phyloP scores from a whole-genome alignment of 1,140 invertebrate species.

The Branchinecta lindahli region DNA sequence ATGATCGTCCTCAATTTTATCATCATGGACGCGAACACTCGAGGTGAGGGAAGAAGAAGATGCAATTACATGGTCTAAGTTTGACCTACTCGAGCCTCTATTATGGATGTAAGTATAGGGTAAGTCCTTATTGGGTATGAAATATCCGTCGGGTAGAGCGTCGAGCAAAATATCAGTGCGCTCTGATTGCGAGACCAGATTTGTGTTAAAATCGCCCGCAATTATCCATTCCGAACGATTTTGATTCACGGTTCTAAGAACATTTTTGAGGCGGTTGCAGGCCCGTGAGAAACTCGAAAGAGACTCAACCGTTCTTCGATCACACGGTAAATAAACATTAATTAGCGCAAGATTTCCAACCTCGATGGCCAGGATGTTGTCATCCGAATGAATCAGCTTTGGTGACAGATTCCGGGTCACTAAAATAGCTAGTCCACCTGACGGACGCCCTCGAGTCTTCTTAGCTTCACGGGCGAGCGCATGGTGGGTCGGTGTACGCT shows the following conservation, averaged over 20 bases:
- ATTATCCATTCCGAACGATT: neutral
- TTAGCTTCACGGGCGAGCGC: conserved; percentile 1
- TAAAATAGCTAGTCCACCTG: neutral
- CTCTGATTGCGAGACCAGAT: neutral
- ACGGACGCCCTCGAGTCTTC: neutral
- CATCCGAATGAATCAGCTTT: neutral
- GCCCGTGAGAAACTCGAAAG: neutral
- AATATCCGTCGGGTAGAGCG: neutral
- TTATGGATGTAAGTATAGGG: conserved; percentile 1
- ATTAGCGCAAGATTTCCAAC: neutral
- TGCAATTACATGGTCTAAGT: conserved; percentile 4
- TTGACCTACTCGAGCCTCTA: neutral
- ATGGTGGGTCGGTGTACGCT: neutral
- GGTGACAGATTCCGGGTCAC: neutral
- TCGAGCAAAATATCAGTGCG: neutral
- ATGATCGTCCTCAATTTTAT: conserved; percentile 1
- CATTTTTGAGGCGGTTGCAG: neutral
- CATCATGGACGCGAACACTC: neutral
- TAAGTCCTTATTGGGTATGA: neutral
- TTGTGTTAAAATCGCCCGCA: neutral
- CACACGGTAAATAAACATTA: neutral
- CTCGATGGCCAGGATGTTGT: conserved; percentile 4
- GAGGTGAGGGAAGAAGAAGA: neutral
- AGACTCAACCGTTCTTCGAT: neutral
- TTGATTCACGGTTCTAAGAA: neutral